These are phyloP conservation scores for Neuroterus valhalla DNA, from an alignment of 1,140 invertebrate genomes.

Conservation along the genomic window DNA sequence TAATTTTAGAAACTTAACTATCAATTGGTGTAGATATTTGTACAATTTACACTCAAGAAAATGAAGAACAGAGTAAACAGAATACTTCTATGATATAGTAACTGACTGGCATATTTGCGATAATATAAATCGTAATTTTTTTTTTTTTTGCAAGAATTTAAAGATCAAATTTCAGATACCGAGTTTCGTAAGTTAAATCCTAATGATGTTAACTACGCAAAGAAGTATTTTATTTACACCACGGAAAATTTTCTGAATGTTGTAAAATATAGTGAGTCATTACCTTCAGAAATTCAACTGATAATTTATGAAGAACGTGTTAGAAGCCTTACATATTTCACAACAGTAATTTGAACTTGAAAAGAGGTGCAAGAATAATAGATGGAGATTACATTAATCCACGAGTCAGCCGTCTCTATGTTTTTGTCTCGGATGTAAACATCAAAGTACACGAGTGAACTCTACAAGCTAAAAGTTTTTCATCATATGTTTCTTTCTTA, in stretches of 20 bases:
- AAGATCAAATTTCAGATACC: too few relatives aligned
- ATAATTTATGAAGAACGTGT: background rate
- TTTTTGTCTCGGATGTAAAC: constrained; percentile 42
- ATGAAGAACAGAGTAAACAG: too few relatives aligned
- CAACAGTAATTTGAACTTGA: background rate
- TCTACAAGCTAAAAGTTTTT: background rate
- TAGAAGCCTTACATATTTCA: constrained; percentile 5
- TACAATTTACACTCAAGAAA: too few relatives aligned
- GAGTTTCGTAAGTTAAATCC: too few relatives aligned
- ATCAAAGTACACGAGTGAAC: constrained; percentile 30
- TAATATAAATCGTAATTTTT: too few relatives aligned
- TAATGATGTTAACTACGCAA: too few relatives aligned
- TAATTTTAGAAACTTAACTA: too few relatives aligned
- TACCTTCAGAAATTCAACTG: background rate
- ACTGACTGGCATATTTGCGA: too few relatives aligned
- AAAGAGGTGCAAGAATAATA: constrained; percentile 14
- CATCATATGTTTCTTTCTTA: background rate
- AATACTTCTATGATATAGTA: too few relatives aligned
- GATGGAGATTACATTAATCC: background rate
- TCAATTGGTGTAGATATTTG: too few relatives aligned
- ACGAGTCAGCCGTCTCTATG: constrained; percentile 31
- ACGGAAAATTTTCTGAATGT: background rate
- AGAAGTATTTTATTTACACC: too few relatives aligned
- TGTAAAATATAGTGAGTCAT: constrained; percentile 6
- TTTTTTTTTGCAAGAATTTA: too few relatives aligned